Conservation (phyloP, 1,140 invertebrate genomes). For the Drosophila lowei region DNA sequence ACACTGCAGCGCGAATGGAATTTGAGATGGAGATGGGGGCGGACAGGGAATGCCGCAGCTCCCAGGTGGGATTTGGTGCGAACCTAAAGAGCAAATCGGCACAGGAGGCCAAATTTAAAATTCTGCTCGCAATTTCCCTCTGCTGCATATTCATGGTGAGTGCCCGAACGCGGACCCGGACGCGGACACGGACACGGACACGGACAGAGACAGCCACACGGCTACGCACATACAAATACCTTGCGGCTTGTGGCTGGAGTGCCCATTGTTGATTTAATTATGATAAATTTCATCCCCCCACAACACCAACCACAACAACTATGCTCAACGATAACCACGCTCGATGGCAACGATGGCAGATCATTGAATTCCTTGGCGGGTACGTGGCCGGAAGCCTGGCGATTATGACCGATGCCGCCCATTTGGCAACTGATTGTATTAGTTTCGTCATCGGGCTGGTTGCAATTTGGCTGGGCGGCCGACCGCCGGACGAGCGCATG, state of each 20-base stretch:
- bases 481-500: conserved; percentile 87
- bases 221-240: conserved; percentile 1
- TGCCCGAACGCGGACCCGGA: conserved; percentile 26
- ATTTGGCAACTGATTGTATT: conserved; percentile 92
- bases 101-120: conserved; percentile 85
- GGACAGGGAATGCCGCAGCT: conserved; percentile 44
- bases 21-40: conserved; percentile 1
- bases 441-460: conserved; percentile 91
- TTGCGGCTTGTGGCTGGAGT: conserved; percentile 5
- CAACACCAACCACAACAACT: conserved; percentile 19
- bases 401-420: conserved; percentile 93
- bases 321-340: conserved; percentile 5
- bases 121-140: conserved; percentile 85
- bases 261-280: conserved; percentile 55
- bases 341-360: conserved; percentile 80
- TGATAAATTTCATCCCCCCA: conserved; percentile 55
- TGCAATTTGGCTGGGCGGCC: conserved; percentile 88
- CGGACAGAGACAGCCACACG: not conserved
- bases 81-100: conserved; percentile 83
- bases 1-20: conserved; percentile 15
- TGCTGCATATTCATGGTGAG: conserved; percentile 88
- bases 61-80: conserved; percentile 62
- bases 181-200: conserved; percentile 18
- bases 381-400: conserved; percentile 91
- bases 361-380: conserved; percentile 89